Percentiles rank a stretch among this genome's conserved stretches.
phyloP scores from a whole-genome alignment of 2,888 invertebrate genomes.

The Chalcis sispes region DNA sequence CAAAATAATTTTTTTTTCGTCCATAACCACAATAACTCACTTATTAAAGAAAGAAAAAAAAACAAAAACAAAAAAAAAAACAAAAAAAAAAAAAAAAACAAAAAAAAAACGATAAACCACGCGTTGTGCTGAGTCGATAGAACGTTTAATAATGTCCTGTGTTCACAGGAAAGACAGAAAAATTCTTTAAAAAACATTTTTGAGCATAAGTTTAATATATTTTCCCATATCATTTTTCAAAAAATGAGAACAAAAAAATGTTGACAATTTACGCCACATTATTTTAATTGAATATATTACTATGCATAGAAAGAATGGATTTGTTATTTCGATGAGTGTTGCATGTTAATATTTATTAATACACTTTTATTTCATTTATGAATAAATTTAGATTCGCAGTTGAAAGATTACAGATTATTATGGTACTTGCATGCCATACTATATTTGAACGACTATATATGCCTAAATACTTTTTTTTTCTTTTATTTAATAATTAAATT shows the following conservation, averaged over 20 bases:
- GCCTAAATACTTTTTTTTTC: too few species aligned
- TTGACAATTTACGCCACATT: conserved; percentile 21
- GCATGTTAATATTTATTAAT: conserved; percentile 63
- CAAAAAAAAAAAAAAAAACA: too few species aligned
- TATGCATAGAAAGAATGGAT: conserved; percentile 55
- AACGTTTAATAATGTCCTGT: conserved; percentile 69
- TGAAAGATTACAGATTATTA: conserved; percentile 9
- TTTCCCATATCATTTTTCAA: conserved; percentile 16
- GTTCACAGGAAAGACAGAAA: conserved; percentile 72
- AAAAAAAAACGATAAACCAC: too few species aligned
- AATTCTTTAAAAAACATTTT: too few species aligned
- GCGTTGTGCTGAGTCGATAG: conserved; percentile 63
- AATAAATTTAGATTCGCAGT: conserved; percentile 9
- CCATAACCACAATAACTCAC: conserved; percentile 55
- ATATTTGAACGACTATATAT: conserved; percentile 40
- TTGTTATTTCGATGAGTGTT: conserved; percentile 66
- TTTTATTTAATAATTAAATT: conserved; percentile 11
- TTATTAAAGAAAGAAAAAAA: conserved; percentile 58
- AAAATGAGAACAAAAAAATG: not conserved
- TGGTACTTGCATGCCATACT: conserved; percentile 43
- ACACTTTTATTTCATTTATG: not conserved
- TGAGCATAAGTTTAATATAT: too few species aligned
- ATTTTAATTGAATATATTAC: not conserved
- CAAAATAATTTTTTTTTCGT: conserved; percentile 32
- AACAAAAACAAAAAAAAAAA: too few species aligned